Conservation (phyloP, 2,113 vertebrate species). For the Channa argus region DNA sequence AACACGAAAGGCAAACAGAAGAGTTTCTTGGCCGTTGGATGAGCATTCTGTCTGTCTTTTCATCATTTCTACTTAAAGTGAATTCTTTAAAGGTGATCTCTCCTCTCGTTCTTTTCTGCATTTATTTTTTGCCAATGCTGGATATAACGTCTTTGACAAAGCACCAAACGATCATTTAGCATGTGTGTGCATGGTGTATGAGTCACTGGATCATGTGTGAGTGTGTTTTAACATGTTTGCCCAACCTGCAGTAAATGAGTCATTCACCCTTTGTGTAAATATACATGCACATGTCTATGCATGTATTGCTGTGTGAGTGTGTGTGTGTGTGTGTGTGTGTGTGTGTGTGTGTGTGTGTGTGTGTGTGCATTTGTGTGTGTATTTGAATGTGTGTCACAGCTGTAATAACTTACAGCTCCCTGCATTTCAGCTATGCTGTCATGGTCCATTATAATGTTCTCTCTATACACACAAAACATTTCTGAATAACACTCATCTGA, state of each 20-base stretch:
- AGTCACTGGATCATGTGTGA: conserved; percentile 68
- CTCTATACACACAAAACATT: conserved; percentile 44
- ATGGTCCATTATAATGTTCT: conserved; percentile 59
- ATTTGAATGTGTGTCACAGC: conserved; percentile 52
- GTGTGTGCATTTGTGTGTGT: conserved; percentile 13
- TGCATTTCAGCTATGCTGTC: conserved; percentile 71
- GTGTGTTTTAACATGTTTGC: conserved; percentile 78
- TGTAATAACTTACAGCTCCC: conserved; percentile 75
- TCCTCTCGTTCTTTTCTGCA: conserved; percentile 46
- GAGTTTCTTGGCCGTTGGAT: conserved; percentile 32
- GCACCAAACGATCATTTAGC: conserved; percentile 69
- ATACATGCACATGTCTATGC: conserved; percentile 33
- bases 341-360: conserved; percentile 22
- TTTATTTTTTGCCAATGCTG: conserved; percentile 70
- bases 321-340: conserved; percentile 22
- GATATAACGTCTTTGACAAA: conserved; percentile 73
- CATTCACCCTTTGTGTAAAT: conserved; percentile 50
- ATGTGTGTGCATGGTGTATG: conserved; percentile 67
- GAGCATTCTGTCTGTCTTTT: conserved; percentile 48
- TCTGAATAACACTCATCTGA: conserved; percentile 31
- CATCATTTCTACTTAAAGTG: conserved; percentile 40
- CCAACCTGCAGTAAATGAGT: conserved; percentile 71
- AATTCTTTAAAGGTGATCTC: conserved; percentile 62
- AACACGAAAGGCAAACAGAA: conserved; percentile 46
- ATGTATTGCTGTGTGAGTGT: neutral